Conservation (phyloP, 2,797 vertebrate genomes). For the Gobionotothen gibberifrons region DNA sequence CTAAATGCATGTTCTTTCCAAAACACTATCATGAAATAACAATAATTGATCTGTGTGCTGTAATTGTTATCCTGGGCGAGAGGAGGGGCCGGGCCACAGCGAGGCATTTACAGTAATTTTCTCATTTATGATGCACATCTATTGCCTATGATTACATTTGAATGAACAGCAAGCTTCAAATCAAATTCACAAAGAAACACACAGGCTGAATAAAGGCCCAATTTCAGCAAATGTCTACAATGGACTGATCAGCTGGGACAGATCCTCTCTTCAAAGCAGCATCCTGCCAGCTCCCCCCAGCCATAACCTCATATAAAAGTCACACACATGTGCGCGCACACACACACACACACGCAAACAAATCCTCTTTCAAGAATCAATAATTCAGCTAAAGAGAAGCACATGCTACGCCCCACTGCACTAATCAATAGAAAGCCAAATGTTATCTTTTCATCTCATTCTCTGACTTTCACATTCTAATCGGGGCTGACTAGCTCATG, state of each 20-base stretch:
- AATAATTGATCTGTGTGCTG: conserved; percentile 61
- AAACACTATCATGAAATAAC: conserved; percentile 56
- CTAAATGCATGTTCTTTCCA: conserved; percentile 53
- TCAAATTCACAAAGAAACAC: conserved; percentile 38
- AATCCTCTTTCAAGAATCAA: conserved; percentile 79
- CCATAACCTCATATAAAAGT: conserved; percentile 69
- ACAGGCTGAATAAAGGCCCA: conserved; percentile 44
- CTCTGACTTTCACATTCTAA: conserved; percentile 79
- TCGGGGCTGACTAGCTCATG: conserved; percentile 63
- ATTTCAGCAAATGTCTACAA: conserved; percentile 61
- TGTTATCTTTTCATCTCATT: conserved; percentile 84
- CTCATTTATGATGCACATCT: conserved; percentile 63
- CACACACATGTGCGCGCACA: conserved; percentile 35
- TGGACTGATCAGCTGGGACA: conserved; percentile 54
- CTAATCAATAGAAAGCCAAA: conserved; percentile 83
- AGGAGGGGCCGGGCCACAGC: conserved; percentile 35
- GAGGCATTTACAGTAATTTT: conserved; percentile 52
- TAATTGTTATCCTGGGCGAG: conserved; percentile 56
- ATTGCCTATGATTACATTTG: conserved; percentile 69
- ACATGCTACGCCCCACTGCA: conserved; percentile 80
- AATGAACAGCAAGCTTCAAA: conserved; percentile 51
- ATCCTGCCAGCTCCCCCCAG: conserved; percentile 65
- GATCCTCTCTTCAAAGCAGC: conserved; percentile 72
- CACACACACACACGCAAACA: conserved; percentile 17
- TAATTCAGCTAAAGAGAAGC: conserved; percentile 84